Evolutionary conservation across 2,797 vertebrate genomes (phyloP).

Genomic region (Natrix natrix): DNA sequence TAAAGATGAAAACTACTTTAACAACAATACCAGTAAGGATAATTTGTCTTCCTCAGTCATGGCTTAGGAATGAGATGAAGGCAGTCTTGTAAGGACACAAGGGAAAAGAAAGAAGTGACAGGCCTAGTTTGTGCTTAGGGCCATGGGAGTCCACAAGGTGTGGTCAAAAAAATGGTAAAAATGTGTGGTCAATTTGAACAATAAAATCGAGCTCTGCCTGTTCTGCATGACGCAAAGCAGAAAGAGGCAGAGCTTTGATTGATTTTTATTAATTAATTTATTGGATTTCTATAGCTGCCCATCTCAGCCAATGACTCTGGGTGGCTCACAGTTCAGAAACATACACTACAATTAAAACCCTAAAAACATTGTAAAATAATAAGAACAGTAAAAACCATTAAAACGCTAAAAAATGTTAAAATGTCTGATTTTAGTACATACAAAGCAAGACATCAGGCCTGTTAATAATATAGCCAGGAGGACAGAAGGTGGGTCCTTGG

Average conservation of each 20-base stretch:
- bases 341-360: background rate
- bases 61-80: background rate
- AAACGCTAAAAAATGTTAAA: background rate
- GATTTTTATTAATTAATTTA: background rate
- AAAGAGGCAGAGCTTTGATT: background rate
- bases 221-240: background rate
- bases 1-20: background rate
- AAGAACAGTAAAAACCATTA: background rate
- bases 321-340: background rate
- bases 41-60: background rate
- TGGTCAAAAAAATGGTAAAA: background rate
- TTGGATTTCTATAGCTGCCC: background rate
- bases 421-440: background rate
- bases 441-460: background rate
- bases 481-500: background rate
- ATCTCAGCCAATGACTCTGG: background rate
- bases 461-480: background rate
- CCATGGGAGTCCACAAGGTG: background rate
- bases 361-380: background rate
- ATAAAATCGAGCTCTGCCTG: background rate
- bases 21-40: background rate
- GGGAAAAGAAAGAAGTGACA: background rate
- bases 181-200: background rate
- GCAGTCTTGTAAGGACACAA: background rate
- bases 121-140: background rate